Base-by-base conservation (phyloP, 2,797 vertebrate genomes). In the Gambusia yucatana region DNA sequence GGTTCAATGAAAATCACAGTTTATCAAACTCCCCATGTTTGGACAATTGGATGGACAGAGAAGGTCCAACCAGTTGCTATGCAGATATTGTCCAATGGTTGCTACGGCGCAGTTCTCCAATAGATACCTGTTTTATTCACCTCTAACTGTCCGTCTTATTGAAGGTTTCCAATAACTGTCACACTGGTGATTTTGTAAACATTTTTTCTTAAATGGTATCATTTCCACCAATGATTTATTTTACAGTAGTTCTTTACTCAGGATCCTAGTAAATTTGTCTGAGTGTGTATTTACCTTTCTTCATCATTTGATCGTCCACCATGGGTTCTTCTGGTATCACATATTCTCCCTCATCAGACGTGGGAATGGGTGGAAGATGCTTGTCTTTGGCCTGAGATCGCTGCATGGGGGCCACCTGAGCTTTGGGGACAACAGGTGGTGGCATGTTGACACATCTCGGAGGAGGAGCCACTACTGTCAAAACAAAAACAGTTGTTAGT, bases 351-450 rank as follows among this genome's bases (percentile, higher is more conserved):
- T 87, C 90, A 3, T 0, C 69, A 30, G 61, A 33, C 67, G 76
- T 74, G 0, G 3, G 3, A 73, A 72, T n/a, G 74, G 17, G 48
- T 0, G 50, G 76, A 47, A 0, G 36, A 47, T 8, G 16, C 36
- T 73, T 17, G 2, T 63, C 8, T 63, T 55, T 74, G 48, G 10
- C 61, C 44, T 43, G 2, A n/a, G 72, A 77, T 4, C 2, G 82
- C 77, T 71, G 57, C 76, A 79, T 84, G 0, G 94, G 94, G 1
- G 77, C 48, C 76, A 93, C 88, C 41, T 88, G 48, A 3, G 87
- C 92, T 73, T 28, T 67, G 47, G 89, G 92, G 13, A 73, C 0
- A 28, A 20, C 0, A 17, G 33, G 0, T 10, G 78, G 2, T 5
- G 47, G 6, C 55, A 61, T 4, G 77, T 22, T 67, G 43, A 72